Base-by-base conservation (phyloP, 2,797 vertebrate genomes). In the Sphenopsis melanotis region DNA sequence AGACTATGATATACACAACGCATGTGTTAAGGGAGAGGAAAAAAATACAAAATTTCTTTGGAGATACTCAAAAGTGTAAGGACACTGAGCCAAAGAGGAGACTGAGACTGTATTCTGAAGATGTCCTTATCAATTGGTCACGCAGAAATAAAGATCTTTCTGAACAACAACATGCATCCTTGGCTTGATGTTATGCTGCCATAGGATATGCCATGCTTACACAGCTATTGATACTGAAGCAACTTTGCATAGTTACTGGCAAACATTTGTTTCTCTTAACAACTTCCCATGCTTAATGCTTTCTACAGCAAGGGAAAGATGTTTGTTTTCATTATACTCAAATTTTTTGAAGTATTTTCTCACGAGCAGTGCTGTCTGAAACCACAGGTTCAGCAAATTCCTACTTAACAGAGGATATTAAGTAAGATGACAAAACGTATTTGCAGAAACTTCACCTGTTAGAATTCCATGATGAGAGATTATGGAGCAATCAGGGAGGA, bases 161-260 rank as follows among this genome's bases (percentile, higher is more conserved):
- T 60, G 24, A 26, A 34, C 26, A 34, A 59, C 13, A 37, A 15
- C 12, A 66, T 65, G 27, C 9, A 70, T 6, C 9, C 52, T 61
- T 76, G 41, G 7, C 6, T 23, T 60, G 19, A 36, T 34, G 7
- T 46, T 56, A 36, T n/a, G 17, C 14, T 76, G 6, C 5, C 32
- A 6, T 8, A 42, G 36, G 16, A 59, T 30, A 59, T 5, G 2
- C 8, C 52, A 22, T 1, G 2, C 6, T 27, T 29, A n/a, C 0
- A 4, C 18, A 44, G 8, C 6, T 69, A 34, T 36, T 3, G 12
- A 64, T 26, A 49, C 10, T 30, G 37, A 86, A 76, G 15, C 19
- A 56, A 76, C 9, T 2, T 52, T 41, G 22, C 42, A 34, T 32
- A 36, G 10, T 30, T 76, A 52, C 11, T 53, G 26, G 6, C 39